Base-by-base conservation (phyloP, 2,113 vertebrate genomes). In the Nestor notabilis region DNA sequence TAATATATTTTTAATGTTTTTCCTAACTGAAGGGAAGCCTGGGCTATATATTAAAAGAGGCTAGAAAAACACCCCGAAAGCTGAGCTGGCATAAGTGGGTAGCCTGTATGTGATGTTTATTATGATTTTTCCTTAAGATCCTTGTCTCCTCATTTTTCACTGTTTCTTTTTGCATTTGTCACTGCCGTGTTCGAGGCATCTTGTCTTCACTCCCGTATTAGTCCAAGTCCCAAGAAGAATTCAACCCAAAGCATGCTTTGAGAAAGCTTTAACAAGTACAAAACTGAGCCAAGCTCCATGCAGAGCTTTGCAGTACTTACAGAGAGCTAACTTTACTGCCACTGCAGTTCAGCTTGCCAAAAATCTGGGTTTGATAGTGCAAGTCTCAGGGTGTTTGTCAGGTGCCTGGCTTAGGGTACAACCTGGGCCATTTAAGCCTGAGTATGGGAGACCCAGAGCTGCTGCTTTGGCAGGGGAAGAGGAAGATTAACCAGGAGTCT, bases 1-100 rank as follows among this genome's bases (percentile, higher is more conserved):
- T 95, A 96, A 97, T 97, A 95, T 47, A 94, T 91, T 95, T 95
- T 95, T 96, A 96, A 97, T 97, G 92, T 92, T 94, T 94, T 89
- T 80, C 87, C 83, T 93, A 89, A 91, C 94, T 94, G 93, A 94
- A 89, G 91, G 91, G 83, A 97, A 95, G 87, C 86, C 95, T 97
- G 94, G 65, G 78, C 86, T 97, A 87, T 93, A 79, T 96, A 97
- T 97, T 96, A 97, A 87, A 83, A 87, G 89, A 79, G 81, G 58
- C 93, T 92, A 95, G 93, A 85, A 95, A 96, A 97, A 96, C 83
- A 91, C 81, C 83, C 83, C 1, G 0, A 95, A 95, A 94, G 94
- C 91, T 95, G 91, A 97, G 86, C 74, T 97, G 96, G 93, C 87
- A 93, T 69, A 95, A 95, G 89, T 60, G 89, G 77, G 91, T 31